phyloP scores from a whole-genome alignment of 2,113 vertebrate genomes.

The Ariopsis seemanni region DNA sequence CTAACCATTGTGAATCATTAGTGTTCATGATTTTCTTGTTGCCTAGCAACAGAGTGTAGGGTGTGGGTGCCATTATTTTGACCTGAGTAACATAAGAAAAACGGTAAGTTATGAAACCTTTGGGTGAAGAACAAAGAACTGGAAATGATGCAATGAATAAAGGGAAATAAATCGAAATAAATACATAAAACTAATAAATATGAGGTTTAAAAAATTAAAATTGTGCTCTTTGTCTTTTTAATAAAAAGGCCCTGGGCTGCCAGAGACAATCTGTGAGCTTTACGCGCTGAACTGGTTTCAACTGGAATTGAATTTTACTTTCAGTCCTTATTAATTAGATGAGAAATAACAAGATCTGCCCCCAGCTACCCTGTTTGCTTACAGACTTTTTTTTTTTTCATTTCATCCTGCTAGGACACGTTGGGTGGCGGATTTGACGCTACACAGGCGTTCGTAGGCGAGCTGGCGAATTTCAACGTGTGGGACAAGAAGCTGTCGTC shows the following conservation, averaged over 20 bases:
- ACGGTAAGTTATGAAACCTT: neutral
- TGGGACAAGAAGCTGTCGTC: conserved; percentile 91
- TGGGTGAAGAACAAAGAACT: neutral
- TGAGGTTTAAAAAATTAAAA: neutral
- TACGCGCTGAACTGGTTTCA: neutral
- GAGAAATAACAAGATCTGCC: neutral
- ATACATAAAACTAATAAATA: neutral
- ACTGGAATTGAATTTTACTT: neutral
- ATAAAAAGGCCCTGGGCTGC: neutral
- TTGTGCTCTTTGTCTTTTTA: too few relatives aligned
- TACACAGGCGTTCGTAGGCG: conserved; percentile 91
- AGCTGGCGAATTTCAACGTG: conserved; percentile 92
- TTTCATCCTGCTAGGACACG: conserved; percentile 78
- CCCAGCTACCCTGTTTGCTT: neutral
- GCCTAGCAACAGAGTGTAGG: neutral
- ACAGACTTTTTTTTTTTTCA: conserved; percentile 20
- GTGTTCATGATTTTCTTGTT: neutral
- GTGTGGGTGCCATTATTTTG: neutral
- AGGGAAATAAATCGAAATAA: neutral
- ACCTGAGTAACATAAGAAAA: neutral
- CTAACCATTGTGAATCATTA: neutral
- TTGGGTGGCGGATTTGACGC: conserved; percentile 94
- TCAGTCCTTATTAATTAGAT: neutral
- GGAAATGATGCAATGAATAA: neutral
- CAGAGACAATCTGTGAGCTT: neutral